Percentiles rank a stretch among this genome's conserved stretches.
These are phyloP conservation scores for Monoplex corrugatus DNA, from an alignment of 2,888 invertebrate species.

Conservation along the genomic window DNA sequence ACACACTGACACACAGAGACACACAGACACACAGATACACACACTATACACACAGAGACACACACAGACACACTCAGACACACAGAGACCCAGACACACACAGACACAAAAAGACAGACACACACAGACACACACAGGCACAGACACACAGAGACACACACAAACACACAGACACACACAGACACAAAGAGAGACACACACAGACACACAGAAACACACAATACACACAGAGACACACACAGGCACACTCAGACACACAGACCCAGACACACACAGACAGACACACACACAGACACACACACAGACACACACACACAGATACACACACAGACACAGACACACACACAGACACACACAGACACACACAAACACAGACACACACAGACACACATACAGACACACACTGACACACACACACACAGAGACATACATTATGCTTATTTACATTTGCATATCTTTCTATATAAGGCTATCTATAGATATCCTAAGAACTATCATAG, in stretches of 20 bases:
- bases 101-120: not conserved
- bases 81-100: slow-evolving; percentile 25
- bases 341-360: not conserved
- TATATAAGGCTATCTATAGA: no score
- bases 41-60: no score
- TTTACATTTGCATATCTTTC: no score
- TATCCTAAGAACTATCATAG: no score
- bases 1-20: no score
- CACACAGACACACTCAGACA: slow-evolving; percentile 32
- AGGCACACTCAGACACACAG: not conserved
- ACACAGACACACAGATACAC: no score
- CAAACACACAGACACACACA: slow-evolving; percentile 3
- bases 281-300: slow-evolving; percentile 28
- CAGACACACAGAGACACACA: not conserved
- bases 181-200: slow-evolving; percentile 25
- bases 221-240: not conserved
- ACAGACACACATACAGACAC: slow-evolving; percentile 25
- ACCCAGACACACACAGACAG: not conserved
- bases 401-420: not conserved
- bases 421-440: slow-evolving; percentile 28
- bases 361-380: not conserved
- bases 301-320: not conserved
- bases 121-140: slow-evolving; percentile 4
- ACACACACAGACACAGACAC: no score
- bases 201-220: not conserved